phyloP scores from a whole-genome alignment of 2,888 invertebrate species.

The Opisthograptis luteolata region DNA sequence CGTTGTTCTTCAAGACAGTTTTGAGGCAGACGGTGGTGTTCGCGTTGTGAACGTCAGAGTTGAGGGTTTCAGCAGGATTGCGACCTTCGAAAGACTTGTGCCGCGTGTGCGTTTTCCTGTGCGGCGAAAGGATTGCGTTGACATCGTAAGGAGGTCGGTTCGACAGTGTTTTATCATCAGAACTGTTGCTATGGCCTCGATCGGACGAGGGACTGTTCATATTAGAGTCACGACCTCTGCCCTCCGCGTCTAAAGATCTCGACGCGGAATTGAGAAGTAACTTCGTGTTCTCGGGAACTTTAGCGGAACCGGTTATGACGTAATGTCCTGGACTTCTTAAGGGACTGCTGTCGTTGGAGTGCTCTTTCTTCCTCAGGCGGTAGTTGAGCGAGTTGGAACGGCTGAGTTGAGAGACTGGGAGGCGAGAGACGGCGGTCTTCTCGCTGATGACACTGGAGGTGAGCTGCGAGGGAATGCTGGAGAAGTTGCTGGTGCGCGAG shows the following conservation, averaged over 20 bases:
- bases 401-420: slow-evolving; percentile 76
- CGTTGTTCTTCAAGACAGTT: slow-evolving; percentile 75
- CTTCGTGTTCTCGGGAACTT: slow-evolving; percentile 64
- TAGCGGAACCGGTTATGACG: slow-evolving; percentile 75
- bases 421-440: slow-evolving; percentile 72
- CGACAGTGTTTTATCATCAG: slow-evolving; percentile 76
- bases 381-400: slow-evolving; percentile 80
- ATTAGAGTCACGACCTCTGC: slow-evolving; percentile 59
- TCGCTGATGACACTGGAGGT: slow-evolving; percentile 76
- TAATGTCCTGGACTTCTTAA: slow-evolving; percentile 76
- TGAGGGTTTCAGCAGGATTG: slow-evolving; percentile 64
- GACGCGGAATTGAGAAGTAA: slow-evolving; percentile 68
- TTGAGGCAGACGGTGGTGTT: slow-evolving; percentile 68
- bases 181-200: slow-evolving; percentile 69
- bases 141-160: slow-evolving; percentile 71
- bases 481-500: slow-evolving; percentile 59
- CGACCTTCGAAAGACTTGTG: slow-evolving; percentile 82
- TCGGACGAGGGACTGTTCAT: slow-evolving; percentile 78
- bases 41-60: slow-evolving; percentile 69
- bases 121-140: slow-evolving; percentile 67
- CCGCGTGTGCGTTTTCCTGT: slow-evolving; percentile 79
- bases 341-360: slow-evolving; percentile 71
- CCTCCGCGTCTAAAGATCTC: slow-evolving; percentile 63
- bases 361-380: slow-evolving; percentile 68
- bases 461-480: slow-evolving; percentile 65